Evolutionary conservation across 2,113 vertebrate species (phyloP).

Genomic region (Electrona antarctica): DNA sequence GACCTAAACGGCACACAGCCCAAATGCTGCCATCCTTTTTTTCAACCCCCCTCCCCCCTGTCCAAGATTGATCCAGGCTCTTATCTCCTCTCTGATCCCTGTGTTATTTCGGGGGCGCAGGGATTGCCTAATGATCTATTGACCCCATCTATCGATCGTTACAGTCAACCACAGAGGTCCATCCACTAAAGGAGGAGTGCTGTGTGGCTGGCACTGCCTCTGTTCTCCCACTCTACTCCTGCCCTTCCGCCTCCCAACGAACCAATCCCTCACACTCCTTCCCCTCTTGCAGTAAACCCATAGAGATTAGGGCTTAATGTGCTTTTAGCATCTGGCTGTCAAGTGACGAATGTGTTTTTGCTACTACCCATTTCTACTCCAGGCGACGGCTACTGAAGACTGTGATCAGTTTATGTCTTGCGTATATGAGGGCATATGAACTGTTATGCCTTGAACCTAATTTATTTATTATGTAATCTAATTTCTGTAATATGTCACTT

Average conservation of each 20-base stretch:
- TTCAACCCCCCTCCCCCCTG: slow-evolving; percentile 24
- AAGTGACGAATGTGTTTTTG: slow-evolving; percentile 58
- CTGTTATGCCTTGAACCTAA: too few relatives aligned
- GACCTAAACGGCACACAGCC: slow-evolving; percentile 1
- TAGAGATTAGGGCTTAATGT: slow-evolving; percentile 64
- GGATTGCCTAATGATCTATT: slow-evolving; percentile 82
- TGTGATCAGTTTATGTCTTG: slow-evolving; percentile 21
- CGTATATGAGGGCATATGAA: not conserved
- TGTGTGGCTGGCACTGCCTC: slow-evolving; percentile 45
- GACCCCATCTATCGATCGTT: slow-evolving; percentile 65
- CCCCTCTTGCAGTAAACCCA: slow-evolving; percentile 34
- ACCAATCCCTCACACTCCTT: slow-evolving; percentile 36
- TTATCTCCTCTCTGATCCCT: slow-evolving; percentile 75
- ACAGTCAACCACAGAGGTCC: slow-evolving; percentile 70
- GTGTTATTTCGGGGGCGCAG: slow-evolving; percentile 74
- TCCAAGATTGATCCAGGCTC: slow-evolving; percentile 69
- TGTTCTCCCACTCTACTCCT: not conserved
- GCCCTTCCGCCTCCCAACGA: slow-evolving; percentile 29
- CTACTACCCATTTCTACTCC: slow-evolving; percentile 34
- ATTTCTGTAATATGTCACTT: too few relatives aligned
- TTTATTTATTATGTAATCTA: too few relatives aligned
- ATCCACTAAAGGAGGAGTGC: slow-evolving; percentile 56
- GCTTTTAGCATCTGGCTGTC: slow-evolving; percentile 64
- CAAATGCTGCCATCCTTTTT: slow-evolving; percentile 5
- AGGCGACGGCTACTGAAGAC: slow-evolving; percentile 32